These are phyloP conservation scores for Trichopoda pennipes DNA, from an alignment of 2,888 invertebrate species.

Conservation along the genomic window DNA sequence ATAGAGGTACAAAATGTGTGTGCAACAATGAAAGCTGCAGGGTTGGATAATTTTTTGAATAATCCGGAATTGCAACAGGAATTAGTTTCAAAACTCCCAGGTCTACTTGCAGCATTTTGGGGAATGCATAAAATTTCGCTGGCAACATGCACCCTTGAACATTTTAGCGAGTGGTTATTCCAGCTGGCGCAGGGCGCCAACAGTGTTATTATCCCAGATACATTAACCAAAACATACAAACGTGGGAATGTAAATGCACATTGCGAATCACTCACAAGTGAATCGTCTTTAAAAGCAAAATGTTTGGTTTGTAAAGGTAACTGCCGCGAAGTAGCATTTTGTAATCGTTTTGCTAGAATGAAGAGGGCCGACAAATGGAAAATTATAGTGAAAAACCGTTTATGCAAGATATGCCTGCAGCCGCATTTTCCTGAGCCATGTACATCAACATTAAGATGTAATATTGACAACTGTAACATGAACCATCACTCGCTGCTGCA, in stretches of 20 bases:
- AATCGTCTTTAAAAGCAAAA: no score
- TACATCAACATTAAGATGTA: neutral
- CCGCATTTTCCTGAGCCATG: neutral
- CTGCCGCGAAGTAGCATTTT: no score
- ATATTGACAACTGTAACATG: neutral
- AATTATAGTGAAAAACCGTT: neutral
- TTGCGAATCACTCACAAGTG: no score
- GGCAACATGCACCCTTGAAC: no score
- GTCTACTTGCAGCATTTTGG: neutral
- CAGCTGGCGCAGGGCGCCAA: no score
- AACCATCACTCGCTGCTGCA: neutral
- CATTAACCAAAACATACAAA: no score
- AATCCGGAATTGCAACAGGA: constrained; percentile 42
- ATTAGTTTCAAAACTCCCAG: neutral
- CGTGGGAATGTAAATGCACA: no score
- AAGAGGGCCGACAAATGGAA: no score
- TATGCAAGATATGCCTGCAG: neutral
- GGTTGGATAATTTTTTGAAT: constrained; percentile 44
- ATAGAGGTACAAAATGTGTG: constrained; percentile 2
- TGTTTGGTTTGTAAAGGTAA: no score
- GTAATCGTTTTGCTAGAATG: no score
- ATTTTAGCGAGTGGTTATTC: neutral
- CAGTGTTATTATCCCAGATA: no score
- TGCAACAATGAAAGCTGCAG: constrained; percentile 56
- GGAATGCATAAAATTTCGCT: no score